phyloP scores from a whole-genome alignment of 2,888 invertebrate species.

The Ctena decussata region DNA sequence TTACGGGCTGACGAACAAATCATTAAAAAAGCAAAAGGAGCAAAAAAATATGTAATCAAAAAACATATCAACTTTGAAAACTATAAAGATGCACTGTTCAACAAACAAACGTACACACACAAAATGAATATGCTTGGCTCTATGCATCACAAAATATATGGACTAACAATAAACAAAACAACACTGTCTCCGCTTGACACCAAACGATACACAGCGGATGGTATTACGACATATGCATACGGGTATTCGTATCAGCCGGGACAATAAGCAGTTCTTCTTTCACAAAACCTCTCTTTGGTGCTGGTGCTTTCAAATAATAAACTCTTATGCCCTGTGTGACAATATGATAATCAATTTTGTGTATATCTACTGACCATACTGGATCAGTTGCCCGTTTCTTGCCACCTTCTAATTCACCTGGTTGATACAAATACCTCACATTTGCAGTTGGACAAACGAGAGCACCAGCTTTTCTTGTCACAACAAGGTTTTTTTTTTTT shows the following conservation, averaged over 20 bases:
- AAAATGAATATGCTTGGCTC: constrained; percentile 57
- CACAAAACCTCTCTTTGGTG: constrained; percentile 52
- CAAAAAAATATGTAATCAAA: constrained; percentile 8
- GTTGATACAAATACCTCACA: constrained; percentile 54
- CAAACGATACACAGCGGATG: constrained; percentile 20
- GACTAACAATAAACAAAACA: constrained; percentile 47
- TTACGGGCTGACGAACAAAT: constrained; percentile 23
- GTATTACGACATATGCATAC: constrained; percentile 65
- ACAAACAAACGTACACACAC: constrained; percentile 52
- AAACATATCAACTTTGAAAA: constrained; percentile 33
- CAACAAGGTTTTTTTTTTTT: too few species aligned
- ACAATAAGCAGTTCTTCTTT: constrained; percentile 52
- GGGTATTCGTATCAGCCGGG: constrained; percentile 42
- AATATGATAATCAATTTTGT: constrained; percentile 46
- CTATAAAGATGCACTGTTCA: constrained; percentile 58
- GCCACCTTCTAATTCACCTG: constrained; percentile 62
- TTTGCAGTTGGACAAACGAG: constrained; percentile 21
- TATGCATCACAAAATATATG: constrained; percentile 55
- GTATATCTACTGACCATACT: constrained; percentile 53
- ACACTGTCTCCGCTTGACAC: constrained; percentile 63
- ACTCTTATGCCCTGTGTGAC: too few species aligned
- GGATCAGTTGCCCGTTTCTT: constrained; percentile 55
- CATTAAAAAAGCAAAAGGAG: constrained; percentile 43
- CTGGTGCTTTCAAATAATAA: constrained; percentile 52
- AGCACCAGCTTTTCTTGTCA: constrained; percentile 27